These are phyloP conservation scores for Sicus ferrugineus DNA, from an alignment of 2,888 invertebrate genomes.

Conservation along the genomic window DNA sequence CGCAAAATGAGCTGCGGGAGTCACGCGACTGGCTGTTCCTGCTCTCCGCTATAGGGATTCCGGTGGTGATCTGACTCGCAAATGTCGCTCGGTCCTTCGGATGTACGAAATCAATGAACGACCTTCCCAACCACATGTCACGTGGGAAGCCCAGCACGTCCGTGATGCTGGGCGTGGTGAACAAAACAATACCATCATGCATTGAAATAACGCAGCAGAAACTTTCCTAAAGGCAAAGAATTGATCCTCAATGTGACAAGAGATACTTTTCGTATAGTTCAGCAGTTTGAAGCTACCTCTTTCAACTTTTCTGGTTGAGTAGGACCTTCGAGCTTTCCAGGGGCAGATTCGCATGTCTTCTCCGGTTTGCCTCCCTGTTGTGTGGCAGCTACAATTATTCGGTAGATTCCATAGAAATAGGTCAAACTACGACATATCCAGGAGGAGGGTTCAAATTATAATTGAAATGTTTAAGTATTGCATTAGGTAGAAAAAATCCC, in stretches of 20 bases:
- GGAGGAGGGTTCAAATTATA: no score
- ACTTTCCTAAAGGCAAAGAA: conserved; percentile 68
- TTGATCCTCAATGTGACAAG: background rate
- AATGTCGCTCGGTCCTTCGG: conserved; percentile 78
- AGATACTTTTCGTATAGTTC: background rate
- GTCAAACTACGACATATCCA: no score
- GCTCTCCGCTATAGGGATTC: conserved; percentile 69
- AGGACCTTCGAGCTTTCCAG: conserved; percentile 49
- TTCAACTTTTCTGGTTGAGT: conserved; percentile 48
- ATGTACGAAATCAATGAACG: conserved; percentile 88
- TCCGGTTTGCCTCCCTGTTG: conserved; percentile 48
- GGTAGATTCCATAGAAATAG: background rate
- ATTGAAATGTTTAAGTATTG: no score
- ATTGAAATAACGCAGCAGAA: conserved; percentile 84
- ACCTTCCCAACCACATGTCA: conserved; percentile 85
- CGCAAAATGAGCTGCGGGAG: conserved; percentile 68
- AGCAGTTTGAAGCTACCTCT: conserved; percentile 44
- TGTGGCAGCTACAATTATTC: background rate
- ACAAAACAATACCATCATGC: conserved; percentile 82
- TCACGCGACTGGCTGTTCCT: conserved; percentile 63
- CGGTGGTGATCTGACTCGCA: conserved; percentile 77
- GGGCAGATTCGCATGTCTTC: conserved; percentile 50
- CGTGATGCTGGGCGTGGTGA: conserved; percentile 75
- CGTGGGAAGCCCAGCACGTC: conserved; percentile 78
- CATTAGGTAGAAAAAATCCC: no score